Evolutionary conservation across 2,113 vertebrate species (phyloP), one percentile per base, ranked within the genome.

Genomic region (Hippopotamus amphibius): DNA sequence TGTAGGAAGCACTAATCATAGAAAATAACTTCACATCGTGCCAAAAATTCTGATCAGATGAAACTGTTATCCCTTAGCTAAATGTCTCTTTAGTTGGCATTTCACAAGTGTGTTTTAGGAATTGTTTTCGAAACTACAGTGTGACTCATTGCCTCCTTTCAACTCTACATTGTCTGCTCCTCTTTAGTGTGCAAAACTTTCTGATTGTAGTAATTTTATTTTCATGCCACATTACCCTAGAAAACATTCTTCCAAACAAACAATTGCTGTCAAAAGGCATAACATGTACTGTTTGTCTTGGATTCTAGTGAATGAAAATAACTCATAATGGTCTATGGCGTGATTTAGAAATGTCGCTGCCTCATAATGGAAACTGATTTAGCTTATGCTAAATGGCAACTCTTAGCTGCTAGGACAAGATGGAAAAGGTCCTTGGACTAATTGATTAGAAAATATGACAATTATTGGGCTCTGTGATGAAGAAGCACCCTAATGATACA

Each of bases 191-290:
- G 72, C 50, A 97, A 95, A 97, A 86, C 74, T 96, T 97, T 90
- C 93, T 95, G 59, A 96, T 79, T 63, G 69, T 92, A 7, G 10
- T 92, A 63, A 97, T 96, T 96, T 96, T 97, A 87, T 87, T 93
- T 97, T 93, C 96, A 96, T 90, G 95, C 84, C 66, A 95, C 96
- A 96, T 96, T 96, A 96, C 84, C 61, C 92, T 88, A 88, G 76
- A 95, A 97, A 96, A 93, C 4, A 1, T 84, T 92, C 92, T 96
- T 88, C 90, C 57, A 92, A 97, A 97, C 76, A 97, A 96, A 96
- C 5, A 83, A 77, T 90, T 84, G 28, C 76, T 95, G 92, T 97
- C 83, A 94, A 82, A 96, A 92, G 65, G 61, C 69, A 79, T 69
- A 93, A 88, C 89, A 87, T 66, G 26, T 41, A 46, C 76, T 97